Base-by-base conservation (phyloP, 2,888 invertebrate species). In the Portevinia maculata region DNA sequence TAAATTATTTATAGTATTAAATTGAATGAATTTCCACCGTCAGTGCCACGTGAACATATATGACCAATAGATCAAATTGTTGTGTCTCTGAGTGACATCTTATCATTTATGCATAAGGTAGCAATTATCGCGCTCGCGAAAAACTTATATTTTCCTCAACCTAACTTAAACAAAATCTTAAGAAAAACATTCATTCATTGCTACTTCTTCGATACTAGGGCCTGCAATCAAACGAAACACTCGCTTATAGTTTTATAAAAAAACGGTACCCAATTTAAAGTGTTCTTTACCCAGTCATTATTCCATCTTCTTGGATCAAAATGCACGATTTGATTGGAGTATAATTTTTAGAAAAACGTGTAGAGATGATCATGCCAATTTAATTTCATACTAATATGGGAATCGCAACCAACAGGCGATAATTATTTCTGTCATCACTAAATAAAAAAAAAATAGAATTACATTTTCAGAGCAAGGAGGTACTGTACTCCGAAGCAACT, bases 341-440 rank as follows among this genome's bases (percentile, higher is more conserved):
- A 39, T 39, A 7, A 1, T 37, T 13, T 15, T 39, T 39, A 6
- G 2, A 7, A 15, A 19, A 8, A 0, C 11, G n/a, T n/a, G n/a
- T n/a, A n/a, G n/a, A n/a, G n/a, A n/a, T n/a, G n/a, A 34, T 8
- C 44, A 44, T 19, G 44, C 1, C 19, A 19, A 44, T 44, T 19
- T 17, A 19, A 19, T 21, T n/a, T 44, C 44, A 21, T 44, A 44
- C 17, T 44, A 19, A 11, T 21, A 21, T 11, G 44, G 9, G 44
- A 44, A 44, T 9, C 9, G 5, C 5, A 39, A 39, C 15, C 13
- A 5, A 1, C 5, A 44, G 17, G 11, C n/a, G 44, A 19, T 44
- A 44, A 44, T 44, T 44, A 21, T 19, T 19, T 19, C 5, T 19
- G 44, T 1, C 44, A 44, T 44, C 44, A 44, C 19, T 19, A 44